phyloP scores from a whole-genome alignment of 2,888 invertebrate species.

The Aphidoletes aphidimyza region DNA sequence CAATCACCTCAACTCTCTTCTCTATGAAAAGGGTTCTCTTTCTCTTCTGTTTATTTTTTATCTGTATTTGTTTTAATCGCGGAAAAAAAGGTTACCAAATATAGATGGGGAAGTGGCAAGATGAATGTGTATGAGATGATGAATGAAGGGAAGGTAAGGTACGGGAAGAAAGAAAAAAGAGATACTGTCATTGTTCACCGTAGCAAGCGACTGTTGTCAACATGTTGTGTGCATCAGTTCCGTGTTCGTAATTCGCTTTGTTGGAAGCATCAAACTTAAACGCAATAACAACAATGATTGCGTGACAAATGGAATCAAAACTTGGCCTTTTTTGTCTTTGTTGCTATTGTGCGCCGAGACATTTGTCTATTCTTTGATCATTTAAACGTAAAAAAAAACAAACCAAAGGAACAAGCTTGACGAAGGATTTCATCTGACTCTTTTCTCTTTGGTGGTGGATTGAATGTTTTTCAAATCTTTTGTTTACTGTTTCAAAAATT shows the following conservation, averaged over 20 bases:
- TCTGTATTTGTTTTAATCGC: slow-evolving; percentile 43
- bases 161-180: background rate
- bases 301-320: slow-evolving; percentile 53
- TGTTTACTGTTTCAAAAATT: background rate
- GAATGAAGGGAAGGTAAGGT: slow-evolving; percentile 17
- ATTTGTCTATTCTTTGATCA: background rate
- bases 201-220: background rate
- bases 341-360: background rate
- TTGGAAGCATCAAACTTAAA: slow-evolving; percentile 43
- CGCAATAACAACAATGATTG: slow-evolving; percentile 51
- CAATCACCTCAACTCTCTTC: background rate
- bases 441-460: background rate
- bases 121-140: background rate
- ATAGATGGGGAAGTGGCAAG: background rate
- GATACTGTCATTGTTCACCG: background rate
- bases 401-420: background rate
- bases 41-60: background rate
- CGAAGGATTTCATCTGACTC: background rate
- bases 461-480: background rate
- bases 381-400: background rate
- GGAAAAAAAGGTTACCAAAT: background rate
- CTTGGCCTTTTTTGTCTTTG: slow-evolving; percentile 51
- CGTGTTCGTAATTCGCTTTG: slow-evolving; percentile 19
- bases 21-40: background rate
- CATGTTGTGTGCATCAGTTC: slow-evolving; percentile 45